Percentiles rank a stretch among this genome's conserved stretches.
These are phyloP conservation scores for Ornithoptera alexandrae DNA, from an alignment of 2,888 invertebrate genomes.

Conservation along the genomic window DNA sequence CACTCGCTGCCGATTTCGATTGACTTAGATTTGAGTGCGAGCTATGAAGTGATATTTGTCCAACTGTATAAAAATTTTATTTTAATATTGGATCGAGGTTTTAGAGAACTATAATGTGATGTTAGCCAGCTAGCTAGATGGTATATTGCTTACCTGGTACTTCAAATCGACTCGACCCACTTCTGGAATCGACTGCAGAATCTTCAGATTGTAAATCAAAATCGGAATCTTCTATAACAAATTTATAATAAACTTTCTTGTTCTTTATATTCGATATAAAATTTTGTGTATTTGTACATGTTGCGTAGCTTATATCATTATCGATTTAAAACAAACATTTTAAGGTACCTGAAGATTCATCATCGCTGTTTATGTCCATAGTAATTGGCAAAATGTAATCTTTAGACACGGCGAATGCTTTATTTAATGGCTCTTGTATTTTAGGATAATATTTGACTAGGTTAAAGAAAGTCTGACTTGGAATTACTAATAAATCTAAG, in stretches of 20 bases:
- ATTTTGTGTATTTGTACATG: too few relatives aligned
- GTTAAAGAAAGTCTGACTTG: conserved; percentile 68
- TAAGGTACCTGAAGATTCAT: conserved; percentile 52
- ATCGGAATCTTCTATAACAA: conserved; percentile 52
- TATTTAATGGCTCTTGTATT: conserved; percentile 64
- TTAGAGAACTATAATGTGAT: too few relatives aligned
- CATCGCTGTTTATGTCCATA: conserved; percentile 51
- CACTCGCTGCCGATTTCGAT: conserved; percentile 56
- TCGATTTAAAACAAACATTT: too few relatives aligned
- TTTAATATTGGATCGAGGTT: not conserved
- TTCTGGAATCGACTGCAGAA: conserved; percentile 55
- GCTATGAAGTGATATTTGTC: conserved; percentile 40
- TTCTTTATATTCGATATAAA: not conserved
- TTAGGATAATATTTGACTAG: conserved; percentile 70
- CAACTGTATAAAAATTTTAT: conserved; percentile 32
- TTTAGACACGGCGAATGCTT: conserved; percentile 64
- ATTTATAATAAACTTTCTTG: not conserved
- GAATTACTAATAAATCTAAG: conserved; percentile 63
- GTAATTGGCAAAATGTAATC: conserved; percentile 71
- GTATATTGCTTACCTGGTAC: conserved; percentile 35
- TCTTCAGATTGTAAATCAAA: conserved; percentile 50
- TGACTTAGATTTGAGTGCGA: conserved; percentile 63
- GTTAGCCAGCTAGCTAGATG: not conserved
- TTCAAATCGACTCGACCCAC: conserved; percentile 53
- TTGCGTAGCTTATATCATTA: too few relatives aligned